A percentile compares a stretch with the other conserved stretches of the same genome.
Conservation (phyloP, 1,140 invertebrate genomes). For the Drosophila subobscura region DNA sequence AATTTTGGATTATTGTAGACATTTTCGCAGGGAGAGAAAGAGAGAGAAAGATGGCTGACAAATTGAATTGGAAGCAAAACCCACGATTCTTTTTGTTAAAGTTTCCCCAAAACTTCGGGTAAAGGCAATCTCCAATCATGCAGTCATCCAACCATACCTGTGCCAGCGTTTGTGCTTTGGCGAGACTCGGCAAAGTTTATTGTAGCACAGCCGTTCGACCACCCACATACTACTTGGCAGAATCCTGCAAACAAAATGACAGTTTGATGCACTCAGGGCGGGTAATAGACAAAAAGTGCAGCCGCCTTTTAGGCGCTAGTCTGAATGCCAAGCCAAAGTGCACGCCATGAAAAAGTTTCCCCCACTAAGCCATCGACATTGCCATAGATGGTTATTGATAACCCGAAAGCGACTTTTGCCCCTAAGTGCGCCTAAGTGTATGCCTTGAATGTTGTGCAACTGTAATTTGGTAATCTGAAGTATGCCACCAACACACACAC, state of each 20-base stretch:
- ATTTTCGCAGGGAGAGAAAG: slow-evolving; percentile 6
- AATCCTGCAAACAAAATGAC: slow-evolving; percentile 40
- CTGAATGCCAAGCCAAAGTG: slow-evolving; percentile 27
- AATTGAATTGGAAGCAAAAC: slow-evolving; percentile 50
- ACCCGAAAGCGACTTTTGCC: slow-evolving; percentile 26
- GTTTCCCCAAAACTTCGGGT: slow-evolving; percentile 20
- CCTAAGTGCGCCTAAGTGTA: slow-evolving; percentile 42
- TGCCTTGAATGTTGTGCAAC: slow-evolving; percentile 47
- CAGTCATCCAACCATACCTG: slow-evolving; percentile 22
- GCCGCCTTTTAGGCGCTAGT: slow-evolving; percentile 51
- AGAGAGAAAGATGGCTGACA: slow-evolving; percentile 29
- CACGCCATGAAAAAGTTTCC: slow-evolving; percentile 38
- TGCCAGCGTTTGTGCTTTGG: slow-evolving; percentile 28
- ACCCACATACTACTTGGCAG: neutral
- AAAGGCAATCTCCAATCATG: slow-evolving; percentile 43
- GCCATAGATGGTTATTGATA: slow-evolving; percentile 57
- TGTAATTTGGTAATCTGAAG: slow-evolving; percentile 67
- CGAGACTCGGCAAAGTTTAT: slow-evolving; percentile 58
- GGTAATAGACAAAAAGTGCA: slow-evolving; percentile 41
- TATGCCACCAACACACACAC: slow-evolving; percentile 17
- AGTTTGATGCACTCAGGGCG: slow-evolving; percentile 54
- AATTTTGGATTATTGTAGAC: slow-evolving; percentile 40
- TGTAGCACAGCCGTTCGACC: slow-evolving; percentile 40
- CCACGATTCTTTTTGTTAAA: slow-evolving; percentile 27
- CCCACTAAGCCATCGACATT: slow-evolving; percentile 14